These are phyloP conservation scores for Latheticus oryzae DNA, from an alignment of 2,888 invertebrate genomes.

Conservation along the genomic window DNA sequence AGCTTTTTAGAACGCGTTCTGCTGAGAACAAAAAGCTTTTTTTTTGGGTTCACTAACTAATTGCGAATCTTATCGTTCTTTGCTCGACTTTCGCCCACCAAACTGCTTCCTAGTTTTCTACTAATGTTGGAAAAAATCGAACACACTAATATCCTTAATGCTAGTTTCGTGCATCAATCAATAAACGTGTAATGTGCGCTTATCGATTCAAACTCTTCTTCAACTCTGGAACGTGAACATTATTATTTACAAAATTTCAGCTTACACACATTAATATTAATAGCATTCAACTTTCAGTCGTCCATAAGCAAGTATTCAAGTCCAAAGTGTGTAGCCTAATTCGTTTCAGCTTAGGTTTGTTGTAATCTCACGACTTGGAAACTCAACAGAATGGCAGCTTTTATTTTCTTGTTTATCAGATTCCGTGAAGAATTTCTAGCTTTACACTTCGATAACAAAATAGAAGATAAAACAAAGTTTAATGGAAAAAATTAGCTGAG, in stretches of 20 bases:
- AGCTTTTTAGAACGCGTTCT: constrained; percentile 35
- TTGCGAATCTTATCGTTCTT: constrained; percentile 30
- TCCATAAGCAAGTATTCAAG: no score
- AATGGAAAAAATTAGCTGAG: constrained; percentile 30
- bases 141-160: constrained; percentile 9
- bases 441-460: constrained; percentile 22
- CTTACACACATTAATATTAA: no score
- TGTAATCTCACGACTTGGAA: constrained; percentile 9
- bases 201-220: no score
- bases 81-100: constrained; percentile 24
- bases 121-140: constrained; percentile 6
- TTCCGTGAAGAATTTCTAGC: constrained; percentile 10
- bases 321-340: constrained; percentile 6
- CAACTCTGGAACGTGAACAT: no score
- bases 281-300: no score
- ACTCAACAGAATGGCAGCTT: constrained; percentile 2
- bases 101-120: no score
- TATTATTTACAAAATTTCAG: no score
- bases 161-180: constrained; percentile 18
- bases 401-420: constrained; percentile 18
- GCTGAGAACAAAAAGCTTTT: constrained; percentile 32
- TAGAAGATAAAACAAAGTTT: constrained; percentile 32
- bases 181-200: no score
- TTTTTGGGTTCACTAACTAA: constrained; percentile 28
- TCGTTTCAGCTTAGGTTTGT: constrained; percentile 1